A percentile compares a stretch with the other conserved stretches of the same genome.
Conservation (phyloP, 1,140 invertebrate species). For the Mactra quadrangularis region DNA sequence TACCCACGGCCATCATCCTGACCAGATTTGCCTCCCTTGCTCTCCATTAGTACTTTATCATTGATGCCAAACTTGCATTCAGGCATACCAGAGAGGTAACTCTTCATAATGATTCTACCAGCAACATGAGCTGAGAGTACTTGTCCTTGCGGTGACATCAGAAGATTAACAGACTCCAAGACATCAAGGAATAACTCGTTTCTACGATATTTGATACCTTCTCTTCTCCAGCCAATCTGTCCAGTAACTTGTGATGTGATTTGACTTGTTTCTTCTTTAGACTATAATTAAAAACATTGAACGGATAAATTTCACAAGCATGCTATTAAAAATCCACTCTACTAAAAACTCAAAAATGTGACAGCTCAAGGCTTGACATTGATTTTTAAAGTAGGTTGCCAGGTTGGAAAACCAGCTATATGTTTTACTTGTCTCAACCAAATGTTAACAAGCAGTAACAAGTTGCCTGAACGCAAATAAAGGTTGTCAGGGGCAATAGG, state of each 20-base stretch:
- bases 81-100: conserved; percentile 99
- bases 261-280: conserved; percentile 99
- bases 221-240: conserved; percentile 99
- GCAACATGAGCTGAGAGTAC: conserved; percentile 99
- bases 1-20: conserved; percentile 61
- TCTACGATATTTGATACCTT: conserved; percentile 99
- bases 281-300: conserved; percentile 86
- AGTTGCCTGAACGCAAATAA: too few species aligned
- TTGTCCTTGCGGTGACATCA: conserved; percentile 99
- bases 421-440: too few species aligned
- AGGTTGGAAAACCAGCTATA: too few species aligned
- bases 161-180: conserved; percentile 98
- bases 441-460: too few species aligned
- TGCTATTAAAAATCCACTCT: background rate
- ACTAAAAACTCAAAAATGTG: background rate
- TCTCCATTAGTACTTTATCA: conserved; percentile 99
- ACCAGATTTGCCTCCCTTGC: conserved; percentile 88
- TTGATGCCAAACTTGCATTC: conserved; percentile 99
- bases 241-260: conserved; percentile 99
- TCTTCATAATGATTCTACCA: conserved; percentile 99
- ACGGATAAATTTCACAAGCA: background rate
- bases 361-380: background rate
- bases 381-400: background rate
- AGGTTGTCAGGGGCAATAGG: too few species aligned
- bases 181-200: conserved; percentile 99